Evolutionary conservation across 2,888 invertebrate species (phyloP), one percentile per base, ranked within the genome.

Genomic region (Acleris cristana): DNA sequence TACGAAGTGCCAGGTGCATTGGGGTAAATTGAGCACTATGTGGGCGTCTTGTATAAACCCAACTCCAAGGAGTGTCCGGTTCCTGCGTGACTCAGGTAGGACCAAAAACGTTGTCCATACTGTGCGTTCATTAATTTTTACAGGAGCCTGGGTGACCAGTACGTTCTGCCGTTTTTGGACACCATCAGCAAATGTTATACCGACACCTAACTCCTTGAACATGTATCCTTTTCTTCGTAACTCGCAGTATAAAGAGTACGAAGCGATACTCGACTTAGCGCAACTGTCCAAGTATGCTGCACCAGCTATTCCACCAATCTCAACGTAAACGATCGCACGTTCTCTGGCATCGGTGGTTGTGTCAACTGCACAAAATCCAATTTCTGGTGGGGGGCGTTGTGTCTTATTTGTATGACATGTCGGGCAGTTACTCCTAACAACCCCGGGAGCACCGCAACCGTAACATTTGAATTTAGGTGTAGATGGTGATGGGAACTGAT

Each of bases 151-250:
- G 7, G 18, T n/a, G 3, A 40, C 60, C n/a, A 68, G 19, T 1
- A 68, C 40, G 16, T 26, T 23, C 44, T 64, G 64, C 16, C 3
- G 21, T 18, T 55, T 68, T 1, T 10, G 2, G 3, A 45, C 16
- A 4, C 64, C 68, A 51, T 68, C 68, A 5, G 68, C 68, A 4
- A 68, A 45, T 1, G 59, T 68, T 10, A 68, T 34, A 26, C 26
- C 6, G 26, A 26, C 26, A 26, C 4, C 5, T 26, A 26, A 26
- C 26, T 5, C 26, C 5, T 26, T 26, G 26, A 26, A 26, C 5
- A 4, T 4, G 26, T 26, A 26, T 6, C 26, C 26, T 6, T 26
- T 2, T 26, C 26, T 26, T 4, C 26, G 26, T 26, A 26, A 26
- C 21, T 21, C 21, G 3, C 21, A 21, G 21, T 21, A 21, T 21